phyloP scores from a whole-genome alignment of 2,888 invertebrate genomes.

The Spodoptera exigua region DNA sequence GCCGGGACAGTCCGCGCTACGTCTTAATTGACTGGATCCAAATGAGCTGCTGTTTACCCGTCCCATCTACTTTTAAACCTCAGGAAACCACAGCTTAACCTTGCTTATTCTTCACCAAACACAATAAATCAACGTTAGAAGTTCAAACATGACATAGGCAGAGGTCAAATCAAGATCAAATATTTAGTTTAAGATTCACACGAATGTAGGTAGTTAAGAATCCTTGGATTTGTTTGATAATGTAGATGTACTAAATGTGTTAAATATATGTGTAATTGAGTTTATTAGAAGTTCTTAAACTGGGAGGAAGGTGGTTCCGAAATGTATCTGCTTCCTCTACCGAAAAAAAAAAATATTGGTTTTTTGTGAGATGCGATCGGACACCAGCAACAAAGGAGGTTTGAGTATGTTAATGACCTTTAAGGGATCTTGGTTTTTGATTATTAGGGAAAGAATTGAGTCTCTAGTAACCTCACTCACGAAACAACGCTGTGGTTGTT shows the following conservation, averaged over 20 bases:
- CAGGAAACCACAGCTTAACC: constrained; percentile 12
- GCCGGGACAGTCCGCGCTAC: too few relatives aligned
- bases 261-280: constrained; percentile 1
- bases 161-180: constrained; percentile 22
- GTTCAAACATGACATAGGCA: constrained; percentile 18
- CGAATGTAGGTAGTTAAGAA: not conserved
- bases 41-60: not conserved
- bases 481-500: too few relatives aligned
- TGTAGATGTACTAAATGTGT: not conserved
- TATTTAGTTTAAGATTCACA: constrained; percentile 12
- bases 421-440: too few relatives aligned
- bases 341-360: not conserved
- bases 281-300: not conserved
- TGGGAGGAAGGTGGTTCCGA: constrained; percentile 2
- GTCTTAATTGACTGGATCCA: too few relatives aligned
- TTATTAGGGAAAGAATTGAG: too few relatives aligned
- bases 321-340: not conserved
- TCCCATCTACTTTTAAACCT: not conserved
- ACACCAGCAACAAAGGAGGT: too few relatives aligned
- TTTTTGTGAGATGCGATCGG: too few relatives aligned
- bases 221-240: not conserved
- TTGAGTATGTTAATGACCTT: too few relatives aligned
- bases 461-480: too few relatives aligned
- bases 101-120: constrained; percentile 30
- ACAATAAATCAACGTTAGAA: constrained; percentile 18